Base-by-base conservation (phyloP, 2,888 invertebrate species). In the Automeris io region DNA sequence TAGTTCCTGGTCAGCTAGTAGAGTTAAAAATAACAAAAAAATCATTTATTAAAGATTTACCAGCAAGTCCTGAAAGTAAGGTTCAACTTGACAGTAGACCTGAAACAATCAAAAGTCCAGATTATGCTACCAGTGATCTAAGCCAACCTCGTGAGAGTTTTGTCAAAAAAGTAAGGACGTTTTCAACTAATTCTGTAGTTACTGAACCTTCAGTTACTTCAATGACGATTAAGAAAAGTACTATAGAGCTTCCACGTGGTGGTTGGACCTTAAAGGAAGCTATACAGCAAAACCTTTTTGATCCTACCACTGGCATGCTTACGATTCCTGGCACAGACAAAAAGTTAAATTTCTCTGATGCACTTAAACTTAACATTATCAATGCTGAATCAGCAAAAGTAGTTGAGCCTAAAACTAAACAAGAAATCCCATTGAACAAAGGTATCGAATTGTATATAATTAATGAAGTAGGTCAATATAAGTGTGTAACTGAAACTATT, bases 261-360 rank as follows among this genome's bases (percentile, higher is more conserved):
- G 96, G 97, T 2, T 96, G 95, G 94, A 89, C 90, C 40, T 86
- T 98, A 2, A 88, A 90, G 37, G 94, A 96, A 57, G 96, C 97
- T 2, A 95, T 98, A 46, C 88, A 92, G 25, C 91, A 92, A 62
- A 92, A 91, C 38, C 74, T 95, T 2, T 94, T 97, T 54, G 94
- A 98, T 72, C 93, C 97, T 1, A 83, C 90, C 0, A 91, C 91
- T 1, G 98, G 98, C 2, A 80, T 94, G 22, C 95, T 98, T 56
- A 91, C 92, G 9, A 94, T 98, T 47, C 95, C 95, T 1, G 93
- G 93, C 8, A 95, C 96, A 4, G 96, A 96, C 67, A 88, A 95
- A 50, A 81, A 93, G 38, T 91, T 96, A 31, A 92, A 93, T 42
- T 92, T 98, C 51, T 92, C 94, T 69, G 97, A 97, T 71, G 95